Conservation (phyloP, 2,113 vertebrate genomes). For the Seriola rivoliana region DNA sequence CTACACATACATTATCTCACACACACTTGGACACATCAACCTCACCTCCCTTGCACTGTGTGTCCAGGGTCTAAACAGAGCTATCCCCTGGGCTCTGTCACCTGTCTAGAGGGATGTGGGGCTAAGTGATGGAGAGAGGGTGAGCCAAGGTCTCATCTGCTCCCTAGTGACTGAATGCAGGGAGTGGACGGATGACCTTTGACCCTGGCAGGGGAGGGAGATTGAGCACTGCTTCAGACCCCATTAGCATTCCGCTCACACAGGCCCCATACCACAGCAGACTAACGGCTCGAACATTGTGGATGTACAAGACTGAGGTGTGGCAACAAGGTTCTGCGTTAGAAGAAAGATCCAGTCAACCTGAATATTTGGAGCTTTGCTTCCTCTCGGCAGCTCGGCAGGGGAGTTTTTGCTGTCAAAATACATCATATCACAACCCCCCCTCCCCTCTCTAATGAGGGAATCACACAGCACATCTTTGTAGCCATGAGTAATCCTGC, state of each 20-base stretch:
- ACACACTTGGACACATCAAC: constrained; percentile 6
- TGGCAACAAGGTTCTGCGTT: constrained; percentile 24
- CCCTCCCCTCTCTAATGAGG: background rate
- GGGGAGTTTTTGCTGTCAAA: constrained; percentile 44
- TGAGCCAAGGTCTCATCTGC: constrained; percentile 73
- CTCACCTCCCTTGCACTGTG: constrained; percentile 32
- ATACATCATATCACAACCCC: constrained; percentile 35
- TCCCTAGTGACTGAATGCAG: constrained; percentile 63
- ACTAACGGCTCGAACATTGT: constrained; percentile 14
- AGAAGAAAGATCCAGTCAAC: constrained; percentile 25
- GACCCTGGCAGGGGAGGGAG: constrained; percentile 65
- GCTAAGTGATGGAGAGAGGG: constrained; percentile 76
- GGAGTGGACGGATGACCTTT: constrained; percentile 73
- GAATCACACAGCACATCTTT: constrained; percentile 10
- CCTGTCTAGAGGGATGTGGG: constrained; percentile 66
- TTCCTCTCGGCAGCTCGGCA: constrained; percentile 28
- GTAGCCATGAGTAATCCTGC: constrained; percentile 45
- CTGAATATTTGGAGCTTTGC: constrained; percentile 38
- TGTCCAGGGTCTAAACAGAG: constrained; percentile 64
- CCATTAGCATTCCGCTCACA: constrained; percentile 75
- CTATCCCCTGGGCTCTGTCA: constrained; percentile 70
- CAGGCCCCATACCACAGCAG: constrained; percentile 26
- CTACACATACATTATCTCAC: constrained; percentile 24
- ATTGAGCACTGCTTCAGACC: constrained; percentile 62
- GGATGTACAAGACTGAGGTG: constrained; percentile 37